A percentile compares a stretch with the other conserved stretches of the same genome.
Evolutionary conservation across 2,113 vertebrate species (phyloP).

Genomic region (Strix aluco): DNA sequence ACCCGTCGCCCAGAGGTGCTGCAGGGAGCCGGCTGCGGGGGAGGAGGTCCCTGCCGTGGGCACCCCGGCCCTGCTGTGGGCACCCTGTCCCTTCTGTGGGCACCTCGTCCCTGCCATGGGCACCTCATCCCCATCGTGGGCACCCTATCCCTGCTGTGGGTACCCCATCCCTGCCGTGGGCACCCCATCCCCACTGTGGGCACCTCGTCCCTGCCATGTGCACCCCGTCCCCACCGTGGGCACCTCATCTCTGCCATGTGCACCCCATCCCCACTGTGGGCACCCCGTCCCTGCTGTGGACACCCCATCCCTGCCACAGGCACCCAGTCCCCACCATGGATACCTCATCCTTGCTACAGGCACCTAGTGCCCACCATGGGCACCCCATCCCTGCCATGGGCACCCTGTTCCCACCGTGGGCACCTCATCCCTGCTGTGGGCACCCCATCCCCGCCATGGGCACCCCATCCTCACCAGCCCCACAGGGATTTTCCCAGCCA

Average conservation of each 20-base stretch:
- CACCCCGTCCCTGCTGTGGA: too few relatives aligned
- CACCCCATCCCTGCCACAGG: background rate
- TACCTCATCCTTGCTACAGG: too few relatives aligned
- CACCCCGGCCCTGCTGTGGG: background rate
- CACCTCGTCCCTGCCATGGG: background rate
- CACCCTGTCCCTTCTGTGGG: background rate
- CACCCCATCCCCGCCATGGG: accelerated
- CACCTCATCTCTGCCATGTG: background rate
- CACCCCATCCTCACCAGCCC: background rate
- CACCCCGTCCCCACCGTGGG: accelerated
- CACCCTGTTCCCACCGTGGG: background rate
- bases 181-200: background rate
- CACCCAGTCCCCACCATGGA: background rate
- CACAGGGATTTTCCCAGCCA: background rate
- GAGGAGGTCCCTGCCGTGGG: too few relatives aligned
- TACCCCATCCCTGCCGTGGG: background rate
- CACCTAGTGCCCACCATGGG: background rate
- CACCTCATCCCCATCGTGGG: background rate
- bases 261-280: background rate
- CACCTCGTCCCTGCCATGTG: accelerated
- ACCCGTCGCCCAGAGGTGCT: accelerated
- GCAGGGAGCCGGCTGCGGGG: accelerated
- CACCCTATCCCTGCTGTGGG: background rate
- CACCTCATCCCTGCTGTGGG: background rate
- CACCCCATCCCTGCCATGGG: background rate